Base-by-base conservation (phyloP, 2,113 vertebrate species). In the Spermophilus dauricus region DNA sequence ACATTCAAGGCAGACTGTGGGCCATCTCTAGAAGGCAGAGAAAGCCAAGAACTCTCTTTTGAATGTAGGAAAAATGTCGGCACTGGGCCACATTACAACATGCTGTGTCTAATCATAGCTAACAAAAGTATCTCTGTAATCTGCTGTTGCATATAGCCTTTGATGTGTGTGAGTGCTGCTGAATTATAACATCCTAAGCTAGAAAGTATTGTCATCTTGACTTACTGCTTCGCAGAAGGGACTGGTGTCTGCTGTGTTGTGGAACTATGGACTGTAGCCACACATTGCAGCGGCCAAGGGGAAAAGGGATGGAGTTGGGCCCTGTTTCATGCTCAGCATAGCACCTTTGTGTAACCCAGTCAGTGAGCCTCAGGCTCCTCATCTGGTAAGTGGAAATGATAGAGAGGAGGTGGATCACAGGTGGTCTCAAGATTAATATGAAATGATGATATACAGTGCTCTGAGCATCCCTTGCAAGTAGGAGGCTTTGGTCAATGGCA, bases 241-340 rank as follows among this genome's bases (percentile, higher is more conserved):
- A 10, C 26, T 8, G 16, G 13, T 20, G 32, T 65, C 75, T 72
- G 80, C 37, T 8, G 4, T 22, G 18, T 4, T 3, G 34, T 1
- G 4, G 89, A 34, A 30, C 48, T 14, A 1, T 24, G 39, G 72
- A 12, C 2, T 11, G 0, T 2, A 4, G 77, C 16, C 10, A 1
- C n/a, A 14, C n/a, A 14, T 39, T 61, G 8, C 37, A 4, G 30
- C 0, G 3, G 45, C 30, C 26, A 17, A 69, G 67, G 26, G 17
- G 17, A 9, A 58, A 82, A 20, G 7, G 30, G 45, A 30, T 30
- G 73, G 76, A 32, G 17, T 16, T 17, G 32, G 37, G 42, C 17
- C 22, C 5, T 39, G 12, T 58, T 53, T 83, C 34, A 42, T 28
- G 30, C 8, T 1, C 22, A 30, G 24, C 39, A 20, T 48, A 5